A percentile compares a stretch with the other conserved stretches of the same genome.
These are phyloP conservation scores for Aspiorhynchus laticeps DNA, from an alignment of 2,113 vertebrate genomes.

Conservation along the genomic window DNA sequence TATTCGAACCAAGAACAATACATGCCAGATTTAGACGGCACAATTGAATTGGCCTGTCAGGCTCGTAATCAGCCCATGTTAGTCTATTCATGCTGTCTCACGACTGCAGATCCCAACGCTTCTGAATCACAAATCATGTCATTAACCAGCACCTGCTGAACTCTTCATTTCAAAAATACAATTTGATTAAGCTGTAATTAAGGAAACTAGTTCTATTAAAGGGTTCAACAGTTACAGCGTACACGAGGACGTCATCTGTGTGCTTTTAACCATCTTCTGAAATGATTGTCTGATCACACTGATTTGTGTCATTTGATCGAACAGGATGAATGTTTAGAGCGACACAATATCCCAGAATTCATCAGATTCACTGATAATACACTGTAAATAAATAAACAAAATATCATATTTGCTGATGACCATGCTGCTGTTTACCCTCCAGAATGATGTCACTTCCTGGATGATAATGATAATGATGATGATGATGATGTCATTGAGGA, in stretches of 20 bases:
- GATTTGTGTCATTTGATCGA: background rate
- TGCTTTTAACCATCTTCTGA: background rate
- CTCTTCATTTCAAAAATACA: background rate
- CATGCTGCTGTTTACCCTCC: background rate
- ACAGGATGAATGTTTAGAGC: background rate
- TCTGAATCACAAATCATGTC: background rate
- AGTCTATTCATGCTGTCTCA: background rate
- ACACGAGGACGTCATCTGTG: background rate
- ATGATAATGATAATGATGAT: background rate
- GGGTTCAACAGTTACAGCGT: background rate
- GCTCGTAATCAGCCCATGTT: constrained; percentile 12
- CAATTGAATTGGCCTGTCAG: constrained; percentile 28
- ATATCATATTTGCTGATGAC: background rate
- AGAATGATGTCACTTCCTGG: background rate
- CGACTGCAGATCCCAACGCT: background rate
- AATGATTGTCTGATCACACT: background rate
- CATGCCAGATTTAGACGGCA: constrained; percentile 42
- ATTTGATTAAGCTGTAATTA: background rate
- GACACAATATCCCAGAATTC: background rate
- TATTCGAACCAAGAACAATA: constrained; percentile 47
- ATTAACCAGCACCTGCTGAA: constrained; percentile 6
- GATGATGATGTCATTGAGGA: background rate
- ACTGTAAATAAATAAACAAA: background rate
- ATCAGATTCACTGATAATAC: background rate
- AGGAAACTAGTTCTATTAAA: background rate